Conservation (phyloP, 2,888 invertebrate genomes). For the Electrophaes corylata region DNA sequence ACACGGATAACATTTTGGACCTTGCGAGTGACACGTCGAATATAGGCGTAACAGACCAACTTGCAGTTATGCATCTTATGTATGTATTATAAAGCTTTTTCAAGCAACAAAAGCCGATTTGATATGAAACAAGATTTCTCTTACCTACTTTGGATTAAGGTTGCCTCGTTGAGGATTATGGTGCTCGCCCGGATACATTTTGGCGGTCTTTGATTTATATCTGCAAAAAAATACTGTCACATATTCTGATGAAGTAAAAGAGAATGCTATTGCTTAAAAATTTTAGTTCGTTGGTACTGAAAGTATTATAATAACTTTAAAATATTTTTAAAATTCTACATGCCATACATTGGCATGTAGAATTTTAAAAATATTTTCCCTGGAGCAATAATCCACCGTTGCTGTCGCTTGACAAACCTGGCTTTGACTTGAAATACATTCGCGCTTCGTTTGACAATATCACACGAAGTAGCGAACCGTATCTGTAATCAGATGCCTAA, state of each 20-base stretch:
- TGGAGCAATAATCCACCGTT: neutral
- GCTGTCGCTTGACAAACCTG: neutral
- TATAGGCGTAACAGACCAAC: too few species aligned
- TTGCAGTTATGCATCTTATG: too few species aligned
- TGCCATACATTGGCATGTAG: too few species aligned
- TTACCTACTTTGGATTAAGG: slow-evolving; percentile 37
- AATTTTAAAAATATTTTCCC: neutral
- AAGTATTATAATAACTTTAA: neutral
- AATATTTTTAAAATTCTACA: neutral
- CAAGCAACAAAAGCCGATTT: too few species aligned
- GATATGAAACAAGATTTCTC: too few species aligned
- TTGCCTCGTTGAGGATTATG: slow-evolving; percentile 36
- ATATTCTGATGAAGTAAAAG: neutral
- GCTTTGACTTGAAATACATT: slow-evolving; percentile 16
- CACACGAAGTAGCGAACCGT: slow-evolving; percentile 26
- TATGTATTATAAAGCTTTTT: too few species aligned
- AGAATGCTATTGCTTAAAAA: neutral
- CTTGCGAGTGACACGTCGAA: too few species aligned
- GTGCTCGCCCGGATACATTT: slow-evolving; percentile 39
- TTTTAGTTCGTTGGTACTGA: neutral
- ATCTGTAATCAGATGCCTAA: slow-evolving; percentile 37
- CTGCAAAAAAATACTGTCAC: neutral
- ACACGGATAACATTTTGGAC: too few species aligned
- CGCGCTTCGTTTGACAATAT: slow-evolving; percentile 20
- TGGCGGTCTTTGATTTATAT: slow-evolving; percentile 31